Evolutionary conservation across 1,140 invertebrate genomes (phyloP).

Genomic region (Brachionus plicatilis): DNA sequence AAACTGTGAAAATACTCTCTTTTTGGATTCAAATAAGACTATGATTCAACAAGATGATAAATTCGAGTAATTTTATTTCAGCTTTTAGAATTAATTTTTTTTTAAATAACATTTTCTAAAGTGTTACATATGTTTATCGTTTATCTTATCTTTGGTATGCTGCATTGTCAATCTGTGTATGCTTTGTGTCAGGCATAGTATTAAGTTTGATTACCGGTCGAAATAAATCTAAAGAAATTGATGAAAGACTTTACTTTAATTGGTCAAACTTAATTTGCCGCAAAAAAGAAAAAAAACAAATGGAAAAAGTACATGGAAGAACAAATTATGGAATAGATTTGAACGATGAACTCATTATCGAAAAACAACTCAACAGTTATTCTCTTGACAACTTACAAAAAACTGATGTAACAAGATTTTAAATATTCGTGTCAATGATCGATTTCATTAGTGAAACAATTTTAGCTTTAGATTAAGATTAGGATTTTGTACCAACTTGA

Average conservation of each 20-base stretch:
- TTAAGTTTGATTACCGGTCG: neutral
- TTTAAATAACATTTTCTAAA: neutral
- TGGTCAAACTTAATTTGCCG: neutral
- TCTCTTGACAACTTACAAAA: neutral
- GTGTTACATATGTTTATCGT: neutral
- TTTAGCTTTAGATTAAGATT: too few species aligned
- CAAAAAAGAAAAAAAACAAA: constrained; percentile 2
- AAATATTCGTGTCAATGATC: neutral
- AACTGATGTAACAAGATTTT: neutral
- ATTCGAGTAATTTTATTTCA: neutral
- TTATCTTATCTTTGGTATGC: constrained; percentile 39
- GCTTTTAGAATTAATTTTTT: neutral
- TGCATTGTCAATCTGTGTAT: neutral
- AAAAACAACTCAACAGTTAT: neutral
- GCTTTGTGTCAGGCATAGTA: neutral
- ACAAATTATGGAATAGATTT: neutral
- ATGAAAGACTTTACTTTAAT: constrained; percentile 2
- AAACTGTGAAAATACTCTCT: neutral
- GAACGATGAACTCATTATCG: neutral
- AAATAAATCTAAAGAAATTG: neutral
- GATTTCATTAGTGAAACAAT: too few species aligned
- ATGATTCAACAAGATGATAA: neutral
- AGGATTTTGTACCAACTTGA: too few species aligned
- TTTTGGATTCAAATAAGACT: neutral
- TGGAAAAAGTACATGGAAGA: neutral